phyloP scores from a whole-genome alignment of 2,113 vertebrate species.

The Mohoua ochrocephala region DNA sequence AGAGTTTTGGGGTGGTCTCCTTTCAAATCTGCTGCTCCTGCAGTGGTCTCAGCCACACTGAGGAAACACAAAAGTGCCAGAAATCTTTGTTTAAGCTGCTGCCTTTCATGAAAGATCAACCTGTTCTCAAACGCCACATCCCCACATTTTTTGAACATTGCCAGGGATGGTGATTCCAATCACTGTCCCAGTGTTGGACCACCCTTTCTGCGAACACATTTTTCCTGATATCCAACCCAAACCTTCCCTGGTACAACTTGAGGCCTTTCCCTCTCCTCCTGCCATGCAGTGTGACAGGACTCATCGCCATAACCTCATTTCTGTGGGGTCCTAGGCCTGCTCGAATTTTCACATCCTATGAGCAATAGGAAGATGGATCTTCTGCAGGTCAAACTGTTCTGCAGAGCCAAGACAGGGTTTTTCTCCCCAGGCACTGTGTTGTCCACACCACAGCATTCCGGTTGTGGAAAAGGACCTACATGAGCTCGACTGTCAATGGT shows the following conservation, averaged over 20 bases:
- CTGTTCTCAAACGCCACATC: not conserved
- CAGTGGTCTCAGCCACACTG: not conserved
- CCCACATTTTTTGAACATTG: not conserved
- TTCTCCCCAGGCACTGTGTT: not conserved
- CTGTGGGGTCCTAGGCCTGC: not conserved
- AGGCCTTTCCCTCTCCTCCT: not conserved
- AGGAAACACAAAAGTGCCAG: not conserved
- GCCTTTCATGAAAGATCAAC: not conserved
- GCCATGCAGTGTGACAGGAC: not conserved
- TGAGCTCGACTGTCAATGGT: not conserved
- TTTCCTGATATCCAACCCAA: not conserved
- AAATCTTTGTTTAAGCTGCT: not conserved
- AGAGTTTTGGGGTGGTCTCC: not conserved
- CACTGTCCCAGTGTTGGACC: rapidly evolving
- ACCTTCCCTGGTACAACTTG: not conserved
- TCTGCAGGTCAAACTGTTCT: not conserved
- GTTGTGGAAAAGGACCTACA: not conserved
- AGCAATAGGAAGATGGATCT: not conserved
- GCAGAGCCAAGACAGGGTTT: not conserved
- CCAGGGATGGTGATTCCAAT: not conserved
- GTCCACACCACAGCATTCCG: not conserved
- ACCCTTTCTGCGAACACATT: not conserved
- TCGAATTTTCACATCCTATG: not conserved
- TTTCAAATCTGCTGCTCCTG: not conserved
- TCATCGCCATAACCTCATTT: not conserved